These are phyloP conservation scores for Drosophila burlai DNA, from an alignment of 1,140 invertebrate genomes.

Conservation along the genomic window DNA sequence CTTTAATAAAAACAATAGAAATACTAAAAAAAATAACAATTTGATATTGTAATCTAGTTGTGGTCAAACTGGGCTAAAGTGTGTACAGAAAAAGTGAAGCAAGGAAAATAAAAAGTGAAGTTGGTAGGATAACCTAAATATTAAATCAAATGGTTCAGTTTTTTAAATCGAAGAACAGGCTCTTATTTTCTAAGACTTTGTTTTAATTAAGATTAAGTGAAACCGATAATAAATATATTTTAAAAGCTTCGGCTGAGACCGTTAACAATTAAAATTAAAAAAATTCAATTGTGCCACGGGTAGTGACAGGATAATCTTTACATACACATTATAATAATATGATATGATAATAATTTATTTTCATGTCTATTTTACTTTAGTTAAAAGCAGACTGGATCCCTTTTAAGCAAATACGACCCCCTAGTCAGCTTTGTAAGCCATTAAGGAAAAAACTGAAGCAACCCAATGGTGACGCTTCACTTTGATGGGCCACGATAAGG, in stretches of 20 bases:
- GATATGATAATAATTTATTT: neutral
- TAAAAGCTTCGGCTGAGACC: no score
- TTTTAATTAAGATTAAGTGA: neutral
- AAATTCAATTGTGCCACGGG: neutral
- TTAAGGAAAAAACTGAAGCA: neutral
- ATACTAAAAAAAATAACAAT: neutral
- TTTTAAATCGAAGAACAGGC: neutral
- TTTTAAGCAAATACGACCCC: no score
- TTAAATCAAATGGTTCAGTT: neutral
- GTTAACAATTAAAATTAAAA: neutral
- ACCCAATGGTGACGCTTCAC: slow-evolving; percentile 25
- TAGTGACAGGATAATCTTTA: neutral
- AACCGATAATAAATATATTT: neutral
- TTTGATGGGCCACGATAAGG: slow-evolving; percentile 36
- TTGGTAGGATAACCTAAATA: neutral
- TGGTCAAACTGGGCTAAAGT: slow-evolving; percentile 13
- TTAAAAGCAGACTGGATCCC: neutral
- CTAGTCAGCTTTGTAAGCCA: neutral
- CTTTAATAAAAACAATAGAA: slow-evolving; percentile 2
- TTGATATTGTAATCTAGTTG: slow-evolving; percentile 5
- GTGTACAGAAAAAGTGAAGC: slow-evolving; percentile 15
- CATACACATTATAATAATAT: neutral
- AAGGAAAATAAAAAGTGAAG: neutral
- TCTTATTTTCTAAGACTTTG: neutral
- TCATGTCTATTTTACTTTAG: neutral